Base-by-base conservation (phyloP, 2,797 vertebrate genomes). In the Eremophila alpestris region DNA sequence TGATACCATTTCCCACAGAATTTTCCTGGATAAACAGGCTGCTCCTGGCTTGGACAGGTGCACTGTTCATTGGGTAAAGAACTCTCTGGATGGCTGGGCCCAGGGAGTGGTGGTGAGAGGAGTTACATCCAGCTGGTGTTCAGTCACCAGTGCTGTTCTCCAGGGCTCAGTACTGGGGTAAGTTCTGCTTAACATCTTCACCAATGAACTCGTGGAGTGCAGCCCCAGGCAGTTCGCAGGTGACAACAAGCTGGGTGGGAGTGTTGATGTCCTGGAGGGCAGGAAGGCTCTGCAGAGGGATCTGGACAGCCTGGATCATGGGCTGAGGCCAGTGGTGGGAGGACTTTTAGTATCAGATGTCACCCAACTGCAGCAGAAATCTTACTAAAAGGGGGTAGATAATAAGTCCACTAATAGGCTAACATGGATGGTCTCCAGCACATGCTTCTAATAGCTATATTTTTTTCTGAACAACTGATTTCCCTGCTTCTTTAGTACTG, bases 141-240 rank as follows among this genome's bases (percentile, higher is more conserved):
- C 3, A 1, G 24, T 23, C 49, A 41, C 34, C 2, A 7, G 29
- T 7, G 51, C 8, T 64, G 41, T 1, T 63, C 15, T 13, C 59
- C 41, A 40, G 20, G 8, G 49, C 59, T 83, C 40, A 38, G 3
- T 7, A 6, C 29, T 55, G 67, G 27, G 56, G 22, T 22, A 30
- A 30, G 43, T 13, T 1, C 36, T 63, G 30, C 24, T 55, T 29
- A 9, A 3, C 5, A 4, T 10, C 68, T 22, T 38, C 5, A 30
- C 5, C 1, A 1, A 2, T 32, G n/a, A 45, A 11, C 38, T 32
- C 4, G 12, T 20, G 24, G 16, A 56, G 46, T 9, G 30, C 38
- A 38, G 2, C 5, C 40, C 46, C 16, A 13, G 8, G 4, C 34
- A 55, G n/a, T 54, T 10, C 3, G 2, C 34, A 55, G n/a, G 2